phyloP scores from a whole-genome alignment of 1,140 invertebrate genomes.

The Hetaerina americana region DNA sequence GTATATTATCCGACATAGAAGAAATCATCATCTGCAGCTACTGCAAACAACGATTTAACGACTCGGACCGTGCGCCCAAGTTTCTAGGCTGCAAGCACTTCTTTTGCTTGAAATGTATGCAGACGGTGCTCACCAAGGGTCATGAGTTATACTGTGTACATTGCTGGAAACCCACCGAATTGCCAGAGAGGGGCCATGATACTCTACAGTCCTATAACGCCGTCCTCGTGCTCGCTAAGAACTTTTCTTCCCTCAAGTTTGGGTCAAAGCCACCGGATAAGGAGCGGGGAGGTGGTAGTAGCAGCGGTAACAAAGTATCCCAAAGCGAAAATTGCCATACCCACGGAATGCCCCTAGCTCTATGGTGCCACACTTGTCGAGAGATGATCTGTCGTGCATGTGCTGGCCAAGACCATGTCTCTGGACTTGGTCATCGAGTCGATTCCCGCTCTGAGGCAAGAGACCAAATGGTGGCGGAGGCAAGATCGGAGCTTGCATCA shows the following conservation, averaged over 20 bases:
- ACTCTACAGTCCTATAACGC: conserved; percentile 49
- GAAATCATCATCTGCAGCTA: conserved; percentile 53
- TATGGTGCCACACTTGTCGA: conserved; percentile 58
- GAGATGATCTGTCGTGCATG: conserved; percentile 50
- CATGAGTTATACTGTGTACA: conserved; percentile 50
- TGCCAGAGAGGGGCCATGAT: conserved; percentile 44
- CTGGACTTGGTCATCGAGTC: conserved; percentile 40
- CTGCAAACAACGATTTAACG: conserved; percentile 55
- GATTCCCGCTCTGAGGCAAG: conserved; percentile 51
- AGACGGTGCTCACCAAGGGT: conserved; percentile 44
- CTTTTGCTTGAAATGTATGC: conserved; percentile 59
- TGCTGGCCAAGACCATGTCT: conserved; percentile 42
- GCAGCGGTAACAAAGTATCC: conserved; percentile 4
- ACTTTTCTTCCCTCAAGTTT: conserved; percentile 40
- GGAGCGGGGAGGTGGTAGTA: conserved; percentile 32
- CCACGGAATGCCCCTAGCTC: conserved; percentile 53
- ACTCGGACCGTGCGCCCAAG: conserved; percentile 52
- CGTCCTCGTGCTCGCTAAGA: conserved; percentile 45
- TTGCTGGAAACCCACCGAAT: conserved; percentile 50
- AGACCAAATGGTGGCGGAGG: conserved; percentile 47
- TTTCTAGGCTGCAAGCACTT: conserved; percentile 59
- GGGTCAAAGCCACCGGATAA: conserved; percentile 32
- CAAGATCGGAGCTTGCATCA: conserved; percentile 34
- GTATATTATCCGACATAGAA: conserved; percentile 45
- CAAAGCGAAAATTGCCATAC: conserved; percentile 47